Evolutionary conservation across 2,888 invertebrate species (phyloP), one percentile per base, ranked within the genome.

Genomic region (Ichneumoninae sp.): DNA sequence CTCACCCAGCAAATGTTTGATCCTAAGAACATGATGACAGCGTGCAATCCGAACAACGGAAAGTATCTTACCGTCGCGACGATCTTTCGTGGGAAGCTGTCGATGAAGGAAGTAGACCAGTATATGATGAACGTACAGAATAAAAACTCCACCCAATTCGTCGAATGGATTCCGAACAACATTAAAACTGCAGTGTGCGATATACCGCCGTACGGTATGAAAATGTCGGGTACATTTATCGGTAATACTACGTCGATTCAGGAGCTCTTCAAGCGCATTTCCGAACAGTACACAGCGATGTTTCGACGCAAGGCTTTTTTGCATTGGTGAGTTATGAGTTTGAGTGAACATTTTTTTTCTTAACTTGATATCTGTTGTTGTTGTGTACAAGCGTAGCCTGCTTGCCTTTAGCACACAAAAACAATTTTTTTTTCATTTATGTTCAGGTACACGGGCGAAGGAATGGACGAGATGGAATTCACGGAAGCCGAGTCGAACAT

Each of bases 21-120:
- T 6, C 16, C 83, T 19, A 83, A 81, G 16, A 85, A 85, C 66
- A 85, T 85, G 83, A 85, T 85, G 85, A 77, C 78, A 7, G 85
- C 83, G 19, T 85, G 85, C 44, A 77, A 85, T 78, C 85, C 85
- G 0, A 71, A 69, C 19, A 65, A 71, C 78, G 85, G 85, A 50
- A 82, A 73, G 8, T 82, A 82, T 73, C 52, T 82, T n/a, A 82
- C 82, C 1, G 77, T 70, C 65, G 82, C 77, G 10, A 73, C 82
- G 44, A 82, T 82, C 3, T 82, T 77, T 19, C 82, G 82, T 13
- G 82, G 82, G 4, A 77, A 66, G 30, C 26, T 82, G n/a, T 77
- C 82, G 22, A 63, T 77, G 22, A 82, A 77, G 50, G 73, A 82
- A 19, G 77, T 82, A 44, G 81, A 81, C 30, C 76, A 76, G 30